phyloP scores from a whole-genome alignment of 2,888 invertebrate species.

The Napeogenes sylphis region DNA sequence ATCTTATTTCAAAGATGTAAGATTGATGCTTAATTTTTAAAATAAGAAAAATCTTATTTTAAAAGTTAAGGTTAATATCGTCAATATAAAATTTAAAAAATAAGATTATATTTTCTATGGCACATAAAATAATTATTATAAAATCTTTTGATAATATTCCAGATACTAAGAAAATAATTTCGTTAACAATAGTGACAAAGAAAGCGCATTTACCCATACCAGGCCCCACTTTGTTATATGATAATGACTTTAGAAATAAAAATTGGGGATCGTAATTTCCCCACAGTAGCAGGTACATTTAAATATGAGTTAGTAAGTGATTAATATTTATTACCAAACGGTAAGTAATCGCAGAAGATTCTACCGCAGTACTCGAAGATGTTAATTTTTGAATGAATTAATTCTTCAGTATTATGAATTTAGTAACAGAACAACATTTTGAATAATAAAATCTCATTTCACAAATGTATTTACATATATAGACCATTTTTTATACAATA shows the following conservation, averaged over 20 bases:
- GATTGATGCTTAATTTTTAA: too few species aligned
- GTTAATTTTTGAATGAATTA: conserved; percentile 47
- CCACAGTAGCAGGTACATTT: conserved; percentile 71
- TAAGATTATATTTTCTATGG: too few species aligned
- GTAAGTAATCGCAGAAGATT: conserved; percentile 36
- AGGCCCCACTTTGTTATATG: conserved; percentile 46
- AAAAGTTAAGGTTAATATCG: too few species aligned
- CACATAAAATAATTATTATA: too few species aligned
- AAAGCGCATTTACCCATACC: conserved; percentile 43
- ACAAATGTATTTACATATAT: neutral
- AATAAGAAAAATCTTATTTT: too few species aligned
- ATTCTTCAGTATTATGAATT: conserved; percentile 28
- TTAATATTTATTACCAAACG: conserved; percentile 67
- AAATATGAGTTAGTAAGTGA: conserved; percentile 62
- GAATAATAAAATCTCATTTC: conserved; percentile 11
- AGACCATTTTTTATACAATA: neutral
- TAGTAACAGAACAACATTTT: conserved; percentile 18
- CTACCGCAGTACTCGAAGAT: conserved; percentile 38
- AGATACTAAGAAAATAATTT: conserved; percentile 2
- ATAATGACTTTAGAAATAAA: conserved; percentile 63
- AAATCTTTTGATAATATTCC: too few species aligned
- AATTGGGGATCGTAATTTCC: conserved; percentile 53
- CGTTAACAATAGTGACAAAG: conserved; percentile 32
- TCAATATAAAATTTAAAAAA: too few species aligned
- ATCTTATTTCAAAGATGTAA: too few species aligned